Percentiles rank a stretch among this genome's conserved stretches.
Conservation (phyloP, 1,140 invertebrate genomes). For the Drosophila nikananu region DNA sequence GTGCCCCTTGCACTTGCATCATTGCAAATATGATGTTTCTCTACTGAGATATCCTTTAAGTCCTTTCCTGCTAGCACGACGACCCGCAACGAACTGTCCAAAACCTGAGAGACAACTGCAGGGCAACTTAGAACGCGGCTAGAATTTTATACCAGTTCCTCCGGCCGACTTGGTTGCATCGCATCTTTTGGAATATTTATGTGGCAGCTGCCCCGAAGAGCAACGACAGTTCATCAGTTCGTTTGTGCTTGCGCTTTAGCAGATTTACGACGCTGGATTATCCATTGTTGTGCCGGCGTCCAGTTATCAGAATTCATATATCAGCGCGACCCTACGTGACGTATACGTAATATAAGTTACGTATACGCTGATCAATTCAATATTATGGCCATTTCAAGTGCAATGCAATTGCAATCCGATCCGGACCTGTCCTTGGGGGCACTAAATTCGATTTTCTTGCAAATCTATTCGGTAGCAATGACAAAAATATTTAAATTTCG, state of each 20-base stretch:
- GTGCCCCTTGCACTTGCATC: constrained; percentile 39
- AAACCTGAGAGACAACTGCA: constrained; percentile 57
- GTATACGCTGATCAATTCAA: constrained; percentile 67
- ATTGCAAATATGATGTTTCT: constrained; percentile 11
- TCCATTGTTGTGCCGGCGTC: constrained; percentile 65
- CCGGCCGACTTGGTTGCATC: constrained; percentile 36
- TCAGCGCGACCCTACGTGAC: constrained; percentile 39
- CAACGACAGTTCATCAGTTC: constrained; percentile 64
- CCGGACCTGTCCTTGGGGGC: constrained; percentile 51
- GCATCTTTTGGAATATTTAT: constrained; percentile 80
- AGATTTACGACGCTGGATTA: constrained; percentile 78
- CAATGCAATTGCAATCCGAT: constrained; percentile 64
- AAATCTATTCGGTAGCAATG: constrained; percentile 40
- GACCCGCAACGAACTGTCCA: constrained; percentile 22
- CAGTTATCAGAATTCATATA: constrained; percentile 70
- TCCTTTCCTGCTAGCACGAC: constrained; percentile 29
- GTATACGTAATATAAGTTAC: constrained; percentile 76
- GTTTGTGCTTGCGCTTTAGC: constrained; percentile 65
- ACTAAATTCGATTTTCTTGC: constrained; percentile 36
- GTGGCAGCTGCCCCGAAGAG: constrained; percentile 60
- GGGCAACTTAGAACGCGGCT: constrained; percentile 12
- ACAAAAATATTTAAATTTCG: constrained; percentile 75
- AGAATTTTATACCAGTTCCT: constrained; percentile 64
- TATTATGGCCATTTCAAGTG: constrained; percentile 74
- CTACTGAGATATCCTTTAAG: not conserved